A percentile compares a stretch with the other conserved stretches of the same genome.
Conservation (phyloP, 92 coral and sea anemone species). For the Zoanthus sansibaricus region DNA sequence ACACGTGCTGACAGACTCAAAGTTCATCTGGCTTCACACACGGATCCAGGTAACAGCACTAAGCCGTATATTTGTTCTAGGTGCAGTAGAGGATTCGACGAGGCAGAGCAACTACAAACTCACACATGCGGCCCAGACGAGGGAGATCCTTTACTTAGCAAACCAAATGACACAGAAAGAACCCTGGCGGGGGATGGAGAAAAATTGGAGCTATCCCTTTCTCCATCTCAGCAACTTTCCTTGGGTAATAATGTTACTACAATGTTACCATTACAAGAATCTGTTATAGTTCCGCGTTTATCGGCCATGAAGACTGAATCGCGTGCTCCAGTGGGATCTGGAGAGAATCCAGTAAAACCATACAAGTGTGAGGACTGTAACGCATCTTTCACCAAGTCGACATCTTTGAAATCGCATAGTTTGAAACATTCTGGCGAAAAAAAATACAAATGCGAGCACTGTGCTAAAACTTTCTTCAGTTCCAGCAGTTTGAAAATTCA, state of each 20-base stretch:
- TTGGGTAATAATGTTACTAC: conserved; percentile 13
- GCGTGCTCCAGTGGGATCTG: conserved; percentile 5
- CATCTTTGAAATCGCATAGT: conserved; percentile 94
- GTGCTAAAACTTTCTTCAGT: conserved; percentile 95
- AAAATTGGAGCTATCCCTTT: background rate
- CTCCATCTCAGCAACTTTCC: background rate
- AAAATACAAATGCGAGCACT: conserved; percentile 93
- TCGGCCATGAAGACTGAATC: conserved; percentile 1
- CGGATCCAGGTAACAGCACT: conserved; percentile 65
- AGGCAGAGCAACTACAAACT: conserved; percentile 89
- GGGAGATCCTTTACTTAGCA: conserved; percentile 36
- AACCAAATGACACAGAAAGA: conserved; percentile 46
- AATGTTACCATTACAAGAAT: conserved; percentile 19
- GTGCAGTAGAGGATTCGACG: conserved; percentile 85
- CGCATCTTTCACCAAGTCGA: conserved; percentile 89
- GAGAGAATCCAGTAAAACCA: conserved; percentile 44
- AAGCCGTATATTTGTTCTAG: conserved; percentile 96
- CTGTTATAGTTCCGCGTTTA: conserved; percentile 37
- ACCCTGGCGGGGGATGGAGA: conserved; percentile 47
- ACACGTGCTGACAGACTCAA: conserved; percentile 95
- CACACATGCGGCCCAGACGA: conserved; percentile 87
- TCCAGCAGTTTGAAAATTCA: conserved; percentile 98
- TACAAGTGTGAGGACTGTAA: conserved; percentile 92
- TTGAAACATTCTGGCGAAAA: conserved; percentile 97
- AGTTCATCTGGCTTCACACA: conserved; percentile 81